Percentiles rank a stretch among this genome's conserved stretches.
Conservation (phyloP, 30 jellyfish, hydroid and myxozoan species). For the Aurelia coerulea region DNA sequence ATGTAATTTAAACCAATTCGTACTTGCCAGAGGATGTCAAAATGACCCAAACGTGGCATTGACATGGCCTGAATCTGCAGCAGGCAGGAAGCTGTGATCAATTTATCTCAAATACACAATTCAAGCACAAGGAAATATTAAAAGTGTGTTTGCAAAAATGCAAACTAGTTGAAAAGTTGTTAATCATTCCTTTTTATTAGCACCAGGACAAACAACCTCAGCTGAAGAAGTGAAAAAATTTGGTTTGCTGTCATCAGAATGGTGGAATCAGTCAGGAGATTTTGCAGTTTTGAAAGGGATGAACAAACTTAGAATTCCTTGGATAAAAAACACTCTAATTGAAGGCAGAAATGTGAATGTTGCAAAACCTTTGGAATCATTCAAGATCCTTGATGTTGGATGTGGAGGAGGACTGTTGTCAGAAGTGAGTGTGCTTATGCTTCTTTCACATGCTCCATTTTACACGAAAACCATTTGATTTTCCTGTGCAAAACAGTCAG, state of each 20-base stretch:
- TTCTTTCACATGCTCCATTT: neutral
- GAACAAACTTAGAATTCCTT: slow-evolving; percentile 82
- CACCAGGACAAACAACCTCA: slow-evolving; percentile 45
- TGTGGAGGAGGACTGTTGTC: slow-evolving; percentile 96
- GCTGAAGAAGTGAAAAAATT: slow-evolving; percentile 74
- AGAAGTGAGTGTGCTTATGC: slow-evolving; percentile 56
- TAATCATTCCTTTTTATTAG: neutral
- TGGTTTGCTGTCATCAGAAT: slow-evolving; percentile 59
- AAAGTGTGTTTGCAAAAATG: too few relatives aligned
- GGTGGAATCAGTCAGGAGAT: slow-evolving; percentile 92
- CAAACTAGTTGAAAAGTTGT: too few relatives aligned
- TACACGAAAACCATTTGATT: too few relatives aligned
- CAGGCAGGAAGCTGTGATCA: too few relatives aligned
- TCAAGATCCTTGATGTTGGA: slow-evolving; percentile 89
- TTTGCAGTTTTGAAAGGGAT: slow-evolving; percentile 67
- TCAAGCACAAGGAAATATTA: too few relatives aligned
- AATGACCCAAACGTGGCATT: too few relatives aligned
- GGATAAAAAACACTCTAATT: slow-evolving; percentile 46
- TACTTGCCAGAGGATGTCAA: too few relatives aligned
- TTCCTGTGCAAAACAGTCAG: too few relatives aligned
- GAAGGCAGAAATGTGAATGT: slow-evolving; percentile 11
- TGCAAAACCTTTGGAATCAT: slow-evolving; percentile 61
- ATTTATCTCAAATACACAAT: too few relatives aligned
- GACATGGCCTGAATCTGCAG: too few relatives aligned
- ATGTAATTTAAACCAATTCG: too few relatives aligned